A percentile compares a stretch with the other conserved stretches of the same genome.
Evolutionary conservation across 1,140 invertebrate species (phyloP).

Genomic region (Antheraea mylitta): DNA sequence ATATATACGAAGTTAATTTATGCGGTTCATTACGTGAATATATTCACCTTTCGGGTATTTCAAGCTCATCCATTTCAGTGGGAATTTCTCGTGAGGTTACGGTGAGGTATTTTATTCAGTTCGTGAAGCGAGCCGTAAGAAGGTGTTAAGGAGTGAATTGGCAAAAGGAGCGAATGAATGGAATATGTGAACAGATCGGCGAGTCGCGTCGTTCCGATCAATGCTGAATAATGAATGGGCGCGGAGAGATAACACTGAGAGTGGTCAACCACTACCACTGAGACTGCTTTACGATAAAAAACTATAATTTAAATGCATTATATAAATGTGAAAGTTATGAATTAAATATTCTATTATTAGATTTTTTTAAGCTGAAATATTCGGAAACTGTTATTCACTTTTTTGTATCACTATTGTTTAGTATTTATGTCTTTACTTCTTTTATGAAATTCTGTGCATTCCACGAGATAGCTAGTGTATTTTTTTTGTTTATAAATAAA

Average conservation of each 20-base stretch:
- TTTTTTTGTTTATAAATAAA: too few species aligned
- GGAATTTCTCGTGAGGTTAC: conserved; percentile 43
- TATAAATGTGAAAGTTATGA: not conserved
- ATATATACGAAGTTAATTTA: not conserved
- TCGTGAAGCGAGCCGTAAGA: conserved; percentile 55
- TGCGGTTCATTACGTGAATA: conserved; percentile 28
- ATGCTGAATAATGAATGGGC: conserved; percentile 55
- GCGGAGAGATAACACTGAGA: conserved; percentile 37
- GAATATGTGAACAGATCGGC: conserved; percentile 52
- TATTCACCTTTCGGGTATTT: conserved; percentile 1
- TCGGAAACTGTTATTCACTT: too few species aligned
- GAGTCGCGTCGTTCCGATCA: conserved; percentile 39
- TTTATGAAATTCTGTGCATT: too few species aligned
- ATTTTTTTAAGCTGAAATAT: not conserved
- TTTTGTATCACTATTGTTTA: too few species aligned
- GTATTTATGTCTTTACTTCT: too few species aligned
- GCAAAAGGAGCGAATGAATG: conserved; percentile 61
- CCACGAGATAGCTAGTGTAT: too few species aligned
- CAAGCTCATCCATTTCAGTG: not conserved
- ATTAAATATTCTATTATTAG: not conserved
- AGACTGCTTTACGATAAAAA: too few species aligned
- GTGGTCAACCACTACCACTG: conserved; percentile 14
- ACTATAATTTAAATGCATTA: not conserved
- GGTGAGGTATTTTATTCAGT: conserved; percentile 65
- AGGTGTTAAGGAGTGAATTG: conserved; percentile 72